Evolutionary conservation across 2,797 vertebrate genomes (phyloP), one percentile per base, ranked within the genome.

Genomic region (Rachycentron canadum): DNA sequence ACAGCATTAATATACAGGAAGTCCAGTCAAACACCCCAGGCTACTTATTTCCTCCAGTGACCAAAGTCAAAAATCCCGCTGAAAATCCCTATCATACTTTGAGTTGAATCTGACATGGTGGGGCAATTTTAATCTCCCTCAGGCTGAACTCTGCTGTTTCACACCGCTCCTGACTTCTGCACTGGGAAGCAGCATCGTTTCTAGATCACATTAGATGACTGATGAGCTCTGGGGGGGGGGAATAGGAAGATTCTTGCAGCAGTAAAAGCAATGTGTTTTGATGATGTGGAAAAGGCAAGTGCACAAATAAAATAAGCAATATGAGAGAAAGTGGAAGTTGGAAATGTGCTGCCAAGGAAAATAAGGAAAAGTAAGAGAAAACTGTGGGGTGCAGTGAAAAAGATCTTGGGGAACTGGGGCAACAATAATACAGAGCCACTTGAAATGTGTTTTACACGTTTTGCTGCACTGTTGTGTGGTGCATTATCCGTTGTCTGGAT

Each of bases 121-220:
- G 17, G 62, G 68, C 79, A 67, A 64, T 52, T 77, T 65, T 76
- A 56, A 73, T 73, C 59, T 61, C 59, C 38, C 16, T 12, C 36
- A 0, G 71, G 50, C 56, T 52, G 61, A 71, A 30, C 30, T 41
- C 17, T 2, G n/a, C 23, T 69, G 47, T 52, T 68, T 34, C 21
- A 47, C 19, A 47, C 26, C 23, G 0, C 55, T 50, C 25, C 10
- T 53, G 69, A 69, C 53, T 66, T 69, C 16, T 61, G 36, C 43
- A 32, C 72, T 6, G 14, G 14, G 30, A 32, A 21, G 50, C 43
- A 13, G 69, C 28, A n/a, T 65, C 19, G 19, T 36, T 28, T 53
- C 60, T 17, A 13, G 3, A 56, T 69, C n/a, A 34, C 69, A 69
- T 55, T 17, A 61, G 49, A 52, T 32, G 73, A 81, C 23, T 77